Evolutionary conservation across 2,888 invertebrate species (phyloP), one percentile per base, ranked within the genome.

Genomic region (Lithophane ornitopus): DNA sequence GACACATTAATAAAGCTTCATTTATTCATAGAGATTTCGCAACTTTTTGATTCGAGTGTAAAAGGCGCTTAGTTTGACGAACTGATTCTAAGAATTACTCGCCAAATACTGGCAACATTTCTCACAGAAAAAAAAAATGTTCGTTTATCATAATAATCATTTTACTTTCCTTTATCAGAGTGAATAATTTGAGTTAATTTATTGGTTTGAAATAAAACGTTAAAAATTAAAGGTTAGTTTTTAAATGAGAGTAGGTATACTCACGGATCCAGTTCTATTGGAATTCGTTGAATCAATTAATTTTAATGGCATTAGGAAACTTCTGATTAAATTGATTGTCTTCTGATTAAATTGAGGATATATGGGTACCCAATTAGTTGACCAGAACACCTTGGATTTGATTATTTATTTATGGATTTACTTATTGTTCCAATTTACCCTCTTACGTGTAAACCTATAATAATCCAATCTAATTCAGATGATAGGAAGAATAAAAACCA

Each of bases 181-280:
- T 22, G 4, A 41, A 56, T 49, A 3, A 56, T 54, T 44, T 2
- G 46, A 11, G 14, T 74, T 63, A 22, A 58, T 75, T 34, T 49
- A 70, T 56, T 78, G 56, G 12, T 63, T 52, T 83, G 2, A 28
- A 79, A 54, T 52, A 39, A 70, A 71, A 54, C 16, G n/a, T 49
- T 72, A 16, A 49, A 49, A 54, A 49, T 61, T 28, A 49, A n/a
- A 49, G 54, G 14, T 59, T 49, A 49, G 26, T 49, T 26, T n/a
- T 28, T 58, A 44, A 39, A 54, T 58, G 28, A 62, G n/a, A 56
- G 49, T 39, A 9, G 1, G 9, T 9, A 9, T 79, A 34, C 65
- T 69, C 54, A 75, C 68, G 49, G 14, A 39, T 34, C 14, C 34
- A 67, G 16, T 44, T 26, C 6, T 26, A 58, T 56, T 26, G 19